Evolutionary conservation across 2,797 vertebrate species (phyloP), one percentile per base, ranked within the genome.

Genomic region (Paratrypauchen microcephalus): DNA sequence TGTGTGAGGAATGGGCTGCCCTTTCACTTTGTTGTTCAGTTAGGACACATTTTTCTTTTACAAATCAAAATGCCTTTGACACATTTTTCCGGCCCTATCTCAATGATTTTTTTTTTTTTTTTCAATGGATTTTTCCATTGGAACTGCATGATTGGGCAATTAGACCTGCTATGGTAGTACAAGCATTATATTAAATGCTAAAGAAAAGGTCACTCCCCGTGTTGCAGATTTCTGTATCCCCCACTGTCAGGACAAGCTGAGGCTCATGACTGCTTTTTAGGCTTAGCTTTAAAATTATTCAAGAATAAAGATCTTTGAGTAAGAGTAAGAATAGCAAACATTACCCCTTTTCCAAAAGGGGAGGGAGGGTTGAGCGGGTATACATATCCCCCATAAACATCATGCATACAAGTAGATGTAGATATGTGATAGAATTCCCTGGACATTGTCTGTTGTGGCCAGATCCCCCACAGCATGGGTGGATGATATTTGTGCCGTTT

Each of bases 1-100:
- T 72, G 75, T 90, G 88, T 93, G 85, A 89, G 78, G 88, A 90
- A 90, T 88, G 88, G 89, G 91, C 90, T 91, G 88, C 89, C 83
- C 87, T 92, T 89, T 89, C 86, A 92, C 90, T 92, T 89, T 89
- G 80, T 91, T 90, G 79, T 87, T 84, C 28, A 79, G 71, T 76
- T 69, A 84, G 85, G 78, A 85, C 83, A 77, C 67, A 66, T 73
- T 80, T 81, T 86, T 65, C 47, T 83, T 75, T 26, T 13, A 82
- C 52, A 21, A 80, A 84, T 70, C 59, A 74, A n/a, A 78, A 74
- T 65, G 9, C 41, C 76, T 41, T 21, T 63, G 9, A 39, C 70
- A 15, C 30, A 30, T 64, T 47, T 70, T 74, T 71, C 39, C 68
- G 39, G 21, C 45, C 55, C 50, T 8, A 56, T 66, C 36, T 32